Percentiles rank a stretch among this genome's conserved stretches.
phyloP scores from a whole-genome alignment of 2,888 invertebrate genomes.

The Phortica okadai region DNA sequence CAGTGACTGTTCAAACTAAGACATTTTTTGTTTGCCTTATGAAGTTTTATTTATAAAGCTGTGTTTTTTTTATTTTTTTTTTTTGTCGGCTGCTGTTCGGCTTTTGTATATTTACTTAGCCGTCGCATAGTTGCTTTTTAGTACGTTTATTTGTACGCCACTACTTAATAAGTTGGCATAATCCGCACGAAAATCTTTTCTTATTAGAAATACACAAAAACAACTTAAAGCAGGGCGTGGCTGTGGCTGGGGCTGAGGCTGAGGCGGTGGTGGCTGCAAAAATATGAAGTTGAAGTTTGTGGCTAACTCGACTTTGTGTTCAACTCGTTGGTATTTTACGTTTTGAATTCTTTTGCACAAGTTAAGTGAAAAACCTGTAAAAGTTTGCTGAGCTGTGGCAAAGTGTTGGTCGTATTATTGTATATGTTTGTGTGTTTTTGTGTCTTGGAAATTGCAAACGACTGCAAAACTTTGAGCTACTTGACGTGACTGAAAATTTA shows the following conservation, averaged over 20 bases:
- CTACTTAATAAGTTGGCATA: constrained; percentile 33
- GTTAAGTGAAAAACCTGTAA: background rate
- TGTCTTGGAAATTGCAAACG: background rate
- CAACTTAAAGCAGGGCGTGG: background rate
- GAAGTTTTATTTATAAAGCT: constrained; percentile 9
- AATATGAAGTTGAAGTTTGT: constrained; percentile 21
- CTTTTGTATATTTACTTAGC: background rate
- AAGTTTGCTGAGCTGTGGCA: background rate
- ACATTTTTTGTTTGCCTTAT: background rate
- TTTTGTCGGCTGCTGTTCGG: background rate
- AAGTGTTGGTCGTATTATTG: background rate
- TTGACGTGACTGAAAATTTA: no score
- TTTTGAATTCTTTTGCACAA: constrained; percentile 1
- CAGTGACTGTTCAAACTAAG: constrained; percentile 13
- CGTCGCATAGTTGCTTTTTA: background rate
- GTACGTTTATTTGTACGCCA: constrained; percentile 3
- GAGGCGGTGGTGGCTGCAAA: background rate
- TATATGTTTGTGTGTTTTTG: background rate
- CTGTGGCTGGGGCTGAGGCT: background rate
- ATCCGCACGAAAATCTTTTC: constrained; percentile 33
- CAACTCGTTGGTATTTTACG: background rate
- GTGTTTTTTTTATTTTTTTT: background rate
- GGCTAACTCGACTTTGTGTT: constrained; percentile 4
- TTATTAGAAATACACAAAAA: constrained; percentile 10
- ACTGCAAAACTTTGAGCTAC: background rate